A percentile compares a stretch with the other conserved stretches of the same genome.
Evolutionary conservation across 1,140 invertebrate genomes (phyloP).

Genomic region (Danaus plexippus): DNA sequence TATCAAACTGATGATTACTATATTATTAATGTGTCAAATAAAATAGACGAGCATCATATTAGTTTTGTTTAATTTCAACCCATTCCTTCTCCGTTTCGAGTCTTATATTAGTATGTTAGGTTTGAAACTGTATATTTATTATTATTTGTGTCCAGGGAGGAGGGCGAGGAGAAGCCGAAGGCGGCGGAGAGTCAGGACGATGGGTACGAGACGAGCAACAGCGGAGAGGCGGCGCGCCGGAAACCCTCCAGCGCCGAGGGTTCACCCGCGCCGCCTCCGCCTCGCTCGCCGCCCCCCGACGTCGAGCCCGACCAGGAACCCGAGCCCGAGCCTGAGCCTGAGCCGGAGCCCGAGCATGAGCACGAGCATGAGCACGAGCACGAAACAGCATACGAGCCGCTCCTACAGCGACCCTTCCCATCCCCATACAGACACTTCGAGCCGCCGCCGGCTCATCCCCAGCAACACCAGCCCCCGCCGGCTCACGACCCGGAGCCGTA

Average conservation of each 20-base stretch:
- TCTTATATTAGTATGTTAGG: too few relatives aligned
- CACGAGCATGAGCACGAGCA: background rate
- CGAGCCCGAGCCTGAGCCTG: too few relatives aligned
- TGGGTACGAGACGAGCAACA: slow-evolving; percentile 88
- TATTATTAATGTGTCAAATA: too few relatives aligned
- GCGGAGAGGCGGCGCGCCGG: slow-evolving; percentile 73
- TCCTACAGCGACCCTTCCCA: slow-evolving; percentile 36
- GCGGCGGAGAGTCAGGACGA: slow-evolving; percentile 83
- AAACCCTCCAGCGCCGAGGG: slow-evolving; percentile 59
- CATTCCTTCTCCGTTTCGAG: too few relatives aligned
- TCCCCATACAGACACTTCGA: slow-evolving; percentile 52
- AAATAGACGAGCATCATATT: too few relatives aligned
- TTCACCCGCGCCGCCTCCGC: slow-evolving; percentile 41
- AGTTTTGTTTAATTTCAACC: too few relatives aligned
- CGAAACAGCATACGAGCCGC: slow-evolving; percentile 48
- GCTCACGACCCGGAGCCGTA: slow-evolving; percentile 40
- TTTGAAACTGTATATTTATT: too few relatives aligned
- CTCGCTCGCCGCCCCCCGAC: slow-evolving; percentile 33
- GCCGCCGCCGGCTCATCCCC: slow-evolving; percentile 31
- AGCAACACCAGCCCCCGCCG: slow-evolving; percentile 23
- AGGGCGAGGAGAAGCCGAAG: slow-evolving; percentile 65
- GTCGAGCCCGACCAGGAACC: slow-evolving; percentile 21
- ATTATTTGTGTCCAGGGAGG: slow-evolving; percentile 41
- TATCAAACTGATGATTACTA: too few relatives aligned
- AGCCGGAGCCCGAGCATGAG: too few relatives aligned